These are phyloP conservation scores for Musca domestica DNA, from an alignment of 1,140 invertebrate species.

Conservation along the genomic window DNA sequence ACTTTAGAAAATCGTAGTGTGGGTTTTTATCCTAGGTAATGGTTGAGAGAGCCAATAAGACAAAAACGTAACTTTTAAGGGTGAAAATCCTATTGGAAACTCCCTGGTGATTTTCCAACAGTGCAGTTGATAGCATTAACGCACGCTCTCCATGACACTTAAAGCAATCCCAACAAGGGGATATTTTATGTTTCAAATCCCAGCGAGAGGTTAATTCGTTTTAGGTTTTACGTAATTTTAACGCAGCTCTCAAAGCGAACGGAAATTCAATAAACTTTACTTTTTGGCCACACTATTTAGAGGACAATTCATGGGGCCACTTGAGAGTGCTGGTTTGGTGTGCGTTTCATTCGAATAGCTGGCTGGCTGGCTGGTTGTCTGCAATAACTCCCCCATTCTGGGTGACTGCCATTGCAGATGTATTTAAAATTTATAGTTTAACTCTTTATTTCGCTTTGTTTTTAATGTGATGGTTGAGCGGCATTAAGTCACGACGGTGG, in stretches of 20 bases:
- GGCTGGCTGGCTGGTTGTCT: neutral
- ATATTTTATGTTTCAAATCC: neutral
- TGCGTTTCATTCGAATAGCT: neutral
- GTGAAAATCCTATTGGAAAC: conserved; percentile 5
- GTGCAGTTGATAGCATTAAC: no score
- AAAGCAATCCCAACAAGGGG: neutral
- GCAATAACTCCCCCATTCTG: neutral
- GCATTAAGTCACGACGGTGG: neutral
- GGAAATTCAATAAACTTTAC: conserved; percentile 11
- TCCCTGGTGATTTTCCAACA: conserved; percentile 5
- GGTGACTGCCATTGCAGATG: neutral
- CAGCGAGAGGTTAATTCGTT: conserved; percentile 28
- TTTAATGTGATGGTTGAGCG: neutral
- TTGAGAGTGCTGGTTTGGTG: neutral
- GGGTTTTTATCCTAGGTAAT: conserved; percentile 11
- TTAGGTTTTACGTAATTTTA: conserved; percentile 26
- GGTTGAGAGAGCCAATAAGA: neutral
- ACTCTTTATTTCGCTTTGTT: neutral
- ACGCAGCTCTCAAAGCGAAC: conserved; percentile 15
- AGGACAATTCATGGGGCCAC: neutral
- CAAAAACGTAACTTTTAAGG: neutral
- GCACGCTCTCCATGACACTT: no score
- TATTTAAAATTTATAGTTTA: conserved; percentile 16
- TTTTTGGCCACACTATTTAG: conserved; percentile 12
- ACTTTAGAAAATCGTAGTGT: no score